Percentiles rank a stretch among this genome's conserved stretches.
These are phyloP conservation scores for Dolichoris vasculosae DNA, from an alignment of 1,140 invertebrate species.

Conservation along the genomic window DNA sequence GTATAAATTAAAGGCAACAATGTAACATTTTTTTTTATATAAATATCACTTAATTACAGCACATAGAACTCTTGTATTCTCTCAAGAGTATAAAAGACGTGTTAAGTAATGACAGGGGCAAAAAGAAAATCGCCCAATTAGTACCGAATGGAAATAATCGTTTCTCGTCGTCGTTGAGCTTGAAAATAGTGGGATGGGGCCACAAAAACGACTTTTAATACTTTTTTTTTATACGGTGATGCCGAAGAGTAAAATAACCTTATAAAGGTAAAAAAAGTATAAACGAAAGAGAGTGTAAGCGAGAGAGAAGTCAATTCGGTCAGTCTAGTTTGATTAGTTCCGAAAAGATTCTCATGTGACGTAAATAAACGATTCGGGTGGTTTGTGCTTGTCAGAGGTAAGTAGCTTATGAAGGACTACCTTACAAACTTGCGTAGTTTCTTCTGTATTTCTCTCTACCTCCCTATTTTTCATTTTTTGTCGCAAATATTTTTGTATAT, in stretches of 20 bases:
- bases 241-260: neutral
- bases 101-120: neutral
- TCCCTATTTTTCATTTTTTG: neutral
- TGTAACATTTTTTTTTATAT: neutral
- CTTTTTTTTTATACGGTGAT: neutral
- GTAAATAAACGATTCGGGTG: neutral
- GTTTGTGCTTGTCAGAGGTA: neutral
- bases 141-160: slow-evolving; percentile 26
- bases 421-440: neutral
- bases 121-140: slow-evolving; percentile 42
- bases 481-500: slow-evolving; percentile 27
- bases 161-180: neutral
- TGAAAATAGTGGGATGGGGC: neutral
- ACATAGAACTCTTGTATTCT: neutral
- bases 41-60: neutral
- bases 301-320: neutral
- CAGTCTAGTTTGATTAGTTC: neutral
- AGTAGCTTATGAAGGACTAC: neutral
- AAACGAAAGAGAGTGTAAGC: neutral
- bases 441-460: neutral
- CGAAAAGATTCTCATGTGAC: slow-evolving; percentile 32
- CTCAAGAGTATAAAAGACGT: neutral
- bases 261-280: slow-evolving; percentile 20
- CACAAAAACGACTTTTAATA: neutral
- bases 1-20: neutral